phyloP scores from a whole-genome alignment of 2,888 invertebrate species.

The Ichneumoninae sp. region DNA sequence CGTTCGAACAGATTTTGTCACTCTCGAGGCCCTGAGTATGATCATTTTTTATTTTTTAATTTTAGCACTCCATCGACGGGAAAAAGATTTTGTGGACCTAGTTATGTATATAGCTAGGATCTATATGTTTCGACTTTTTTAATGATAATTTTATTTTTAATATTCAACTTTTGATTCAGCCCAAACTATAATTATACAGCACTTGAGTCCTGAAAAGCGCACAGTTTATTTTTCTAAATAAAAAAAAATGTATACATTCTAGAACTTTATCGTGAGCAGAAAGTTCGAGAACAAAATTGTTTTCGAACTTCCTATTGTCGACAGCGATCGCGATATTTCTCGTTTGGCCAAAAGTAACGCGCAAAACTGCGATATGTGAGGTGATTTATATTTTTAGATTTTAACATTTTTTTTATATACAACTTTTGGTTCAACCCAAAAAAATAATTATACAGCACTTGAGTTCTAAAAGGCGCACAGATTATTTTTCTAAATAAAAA shows the following conservation, averaged over 20 bases:
- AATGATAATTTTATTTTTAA: background rate
- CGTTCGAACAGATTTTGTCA: background rate
- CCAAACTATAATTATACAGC: background rate
- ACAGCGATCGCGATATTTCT: constrained; percentile 29
- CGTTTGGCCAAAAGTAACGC: constrained; percentile 20
- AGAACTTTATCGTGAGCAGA: background rate
- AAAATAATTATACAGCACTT: background rate
- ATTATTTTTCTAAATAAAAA: too few relatives aligned
- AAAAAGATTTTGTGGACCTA: too few relatives aligned
- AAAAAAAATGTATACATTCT: background rate
- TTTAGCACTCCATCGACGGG: background rate
- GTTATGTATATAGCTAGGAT: too few relatives aligned
- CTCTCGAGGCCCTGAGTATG: background rate
- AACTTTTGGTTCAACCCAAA: background rate
- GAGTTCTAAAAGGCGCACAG: background rate
- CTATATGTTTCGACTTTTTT: too few relatives aligned
- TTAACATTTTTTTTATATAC: background rate
- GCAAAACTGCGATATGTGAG: constrained; percentile 47
- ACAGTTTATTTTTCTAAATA: background rate
- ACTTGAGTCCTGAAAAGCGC: background rate
- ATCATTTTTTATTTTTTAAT: background rate
- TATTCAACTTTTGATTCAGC: background rate
- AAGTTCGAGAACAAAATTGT: background rate
- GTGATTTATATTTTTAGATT: too few relatives aligned
- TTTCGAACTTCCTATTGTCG: constrained; percentile 26